Evolutionary conservation across 1,140 invertebrate species (phyloP), one percentile per base, ranked within the genome.

Genomic region (Marisa cornuarietis): DNA sequence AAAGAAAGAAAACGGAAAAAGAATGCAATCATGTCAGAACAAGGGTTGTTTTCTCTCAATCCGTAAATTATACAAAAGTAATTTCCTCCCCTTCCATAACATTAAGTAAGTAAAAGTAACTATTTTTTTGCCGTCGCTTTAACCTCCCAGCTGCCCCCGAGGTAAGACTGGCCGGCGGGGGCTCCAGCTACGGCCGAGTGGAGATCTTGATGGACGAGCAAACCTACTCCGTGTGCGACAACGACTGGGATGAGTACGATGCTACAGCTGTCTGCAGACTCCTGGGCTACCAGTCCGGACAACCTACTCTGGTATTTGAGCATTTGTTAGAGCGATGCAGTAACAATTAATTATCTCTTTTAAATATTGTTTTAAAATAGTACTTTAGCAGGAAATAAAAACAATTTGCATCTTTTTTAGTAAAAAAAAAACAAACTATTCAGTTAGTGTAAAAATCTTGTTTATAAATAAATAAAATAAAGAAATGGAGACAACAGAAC

Each of bases 171-270:
- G 82, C 76, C n/a, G 85, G 81, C 13, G 84, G 84, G 22, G 84
- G 83, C n/a, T 61, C 54, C 18, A 85, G 83, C 49, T 84, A 84
- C 71, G 87, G 87, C 7, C 82, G 86, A 61, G 87, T 88, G 22
- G 81, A 88, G 73, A 82, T 88, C 9, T 82, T 79, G 5, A 80
- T 85, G 51, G 85, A 87, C 42, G 81, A 84, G 4, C 71, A 80
- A 26, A 85, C 79, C 0, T 86, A 86, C 61, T 87, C 86, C 0
- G 83, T 88, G 8, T 88, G 87, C 79, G 85, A 85, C 61, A 84
- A 84, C 51, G 79, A 81, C 24, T 88, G 86, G 85, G 82, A 79
- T 26, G 81, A 78, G 9, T 84, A 82, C 71, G 83, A 85, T 65
- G 85, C 85, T 20, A 65, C 61, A 1, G 82, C 82, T n/a, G 83